Conservation (phyloP, 2,888 invertebrate genomes). For the Pristionchus japonicus region DNA sequence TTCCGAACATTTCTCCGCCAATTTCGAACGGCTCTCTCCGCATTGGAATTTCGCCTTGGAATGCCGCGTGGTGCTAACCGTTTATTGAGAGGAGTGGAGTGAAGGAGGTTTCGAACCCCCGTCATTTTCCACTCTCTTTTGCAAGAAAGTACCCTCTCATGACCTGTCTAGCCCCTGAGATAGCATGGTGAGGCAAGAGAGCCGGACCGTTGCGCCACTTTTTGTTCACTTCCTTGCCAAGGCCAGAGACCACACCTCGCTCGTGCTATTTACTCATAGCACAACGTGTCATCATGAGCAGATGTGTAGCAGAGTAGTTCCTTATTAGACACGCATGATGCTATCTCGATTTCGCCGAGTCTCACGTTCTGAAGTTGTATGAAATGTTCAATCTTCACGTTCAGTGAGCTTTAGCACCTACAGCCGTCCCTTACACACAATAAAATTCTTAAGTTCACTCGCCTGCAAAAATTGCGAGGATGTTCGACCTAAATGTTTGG, state of each 20-base stretch:
- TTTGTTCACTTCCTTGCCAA: neutral
- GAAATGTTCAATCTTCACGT: no score
- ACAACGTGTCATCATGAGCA: no score
- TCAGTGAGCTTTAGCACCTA: no score
- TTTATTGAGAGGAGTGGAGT: neutral
- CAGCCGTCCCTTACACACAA: no score
- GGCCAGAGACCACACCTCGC: slow-evolving; percentile 4
- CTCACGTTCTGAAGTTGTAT: no score
- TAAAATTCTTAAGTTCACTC: no score
- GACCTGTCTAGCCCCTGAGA: neutral
- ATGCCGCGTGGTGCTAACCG: neutral
- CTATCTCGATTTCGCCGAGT: no score
- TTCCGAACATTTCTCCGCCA: no score
- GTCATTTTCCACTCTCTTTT: neutral
- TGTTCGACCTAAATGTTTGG: no score
- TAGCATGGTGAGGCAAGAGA: neutral
- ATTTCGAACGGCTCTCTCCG: neutral
- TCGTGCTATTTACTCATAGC: neutral
- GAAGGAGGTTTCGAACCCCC: neutral
- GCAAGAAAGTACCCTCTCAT: neutral
- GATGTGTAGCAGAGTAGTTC: neutral
- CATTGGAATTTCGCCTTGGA: neutral
- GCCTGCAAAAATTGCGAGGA: no score
- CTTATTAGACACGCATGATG: no score
- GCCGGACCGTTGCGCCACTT: neutral